These are phyloP conservation scores for Drosophila subobscura DNA, from an alignment of 1,140 invertebrate species.

Conservation along the genomic window DNA sequence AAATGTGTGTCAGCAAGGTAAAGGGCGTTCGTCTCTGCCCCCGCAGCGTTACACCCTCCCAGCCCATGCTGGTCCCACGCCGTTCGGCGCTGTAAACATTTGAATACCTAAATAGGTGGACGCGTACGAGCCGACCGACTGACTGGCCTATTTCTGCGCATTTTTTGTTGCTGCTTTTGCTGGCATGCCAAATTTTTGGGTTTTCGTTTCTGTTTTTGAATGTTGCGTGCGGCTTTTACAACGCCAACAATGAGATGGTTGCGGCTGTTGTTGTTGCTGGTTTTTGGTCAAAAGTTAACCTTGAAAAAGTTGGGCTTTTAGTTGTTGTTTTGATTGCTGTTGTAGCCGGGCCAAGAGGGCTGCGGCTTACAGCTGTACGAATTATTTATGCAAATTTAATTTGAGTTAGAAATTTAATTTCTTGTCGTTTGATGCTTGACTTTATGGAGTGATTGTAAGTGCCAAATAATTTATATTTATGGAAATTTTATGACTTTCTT, in stretches of 20 bases:
- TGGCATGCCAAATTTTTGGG: conserved; percentile 65
- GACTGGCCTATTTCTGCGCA: conserved; percentile 49
- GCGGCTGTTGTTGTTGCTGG: conserved; percentile 18
- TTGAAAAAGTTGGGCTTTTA: conserved; percentile 39
- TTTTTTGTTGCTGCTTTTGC: conserved; percentile 37
- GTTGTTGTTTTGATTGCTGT: conserved; percentile 30
- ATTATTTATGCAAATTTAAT: too few relatives aligned
- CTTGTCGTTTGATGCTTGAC: too few relatives aligned
- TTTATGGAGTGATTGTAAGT: too few relatives aligned
- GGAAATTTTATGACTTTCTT: too few relatives aligned
- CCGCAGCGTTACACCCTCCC: neutral
- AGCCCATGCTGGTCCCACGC: conserved; percentile 35
- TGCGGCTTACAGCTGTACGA: conserved; percentile 8
- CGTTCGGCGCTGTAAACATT: conserved; percentile 68
- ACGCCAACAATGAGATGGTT: conserved; percentile 42
- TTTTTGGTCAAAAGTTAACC: conserved; percentile 43
- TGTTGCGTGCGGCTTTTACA: conserved; percentile 41
- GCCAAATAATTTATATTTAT: too few relatives aligned
- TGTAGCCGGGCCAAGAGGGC: neutral
- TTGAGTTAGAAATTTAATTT: too few relatives aligned
- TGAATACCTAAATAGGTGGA: conserved; percentile 71
- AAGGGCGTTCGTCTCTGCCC: conserved; percentile 64
- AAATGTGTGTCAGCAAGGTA: conserved; percentile 81
- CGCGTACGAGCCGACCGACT: neutral
- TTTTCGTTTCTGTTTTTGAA: conserved; percentile 66